These are phyloP conservation scores for Periparus ater DNA, from an alignment of 2,797 vertebrate genomes.

Conservation along the genomic window DNA sequence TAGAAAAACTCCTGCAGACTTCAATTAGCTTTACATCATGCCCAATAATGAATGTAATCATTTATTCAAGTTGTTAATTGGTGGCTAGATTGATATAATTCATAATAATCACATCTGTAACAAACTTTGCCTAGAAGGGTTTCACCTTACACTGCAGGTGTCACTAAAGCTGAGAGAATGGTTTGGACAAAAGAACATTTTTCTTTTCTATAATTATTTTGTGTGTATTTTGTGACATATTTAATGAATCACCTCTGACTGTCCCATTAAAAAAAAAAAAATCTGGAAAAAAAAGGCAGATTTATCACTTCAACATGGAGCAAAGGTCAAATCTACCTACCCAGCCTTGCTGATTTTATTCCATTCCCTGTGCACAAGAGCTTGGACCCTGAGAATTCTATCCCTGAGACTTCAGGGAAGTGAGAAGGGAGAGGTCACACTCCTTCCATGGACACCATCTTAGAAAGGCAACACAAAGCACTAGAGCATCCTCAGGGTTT, in stretches of 20 bases:
- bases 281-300: background rate
- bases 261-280: background rate
- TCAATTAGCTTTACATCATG: background rate
- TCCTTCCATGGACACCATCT: background rate
- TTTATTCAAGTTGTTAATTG: conserved; percentile 13
- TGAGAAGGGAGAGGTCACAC: background rate
- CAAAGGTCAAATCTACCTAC: background rate
- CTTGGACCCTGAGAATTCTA: background rate
- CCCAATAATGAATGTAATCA: background rate
- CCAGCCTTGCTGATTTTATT: background rate
- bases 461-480: background rate
- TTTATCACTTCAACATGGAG: background rate
- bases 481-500: background rate
- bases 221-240: background rate
- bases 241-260: background rate
- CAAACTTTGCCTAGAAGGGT: background rate
- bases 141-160: background rate
- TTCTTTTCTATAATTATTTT: background rate
- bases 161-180: background rate
- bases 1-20: background rate
- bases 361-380: background rate
- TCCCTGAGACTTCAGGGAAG: background rate
- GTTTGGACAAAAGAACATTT: background rate
- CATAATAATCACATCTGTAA: background rate
- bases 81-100: background rate